Evolutionary conservation across 1,140 invertebrate species (phyloP).

Genomic region (Oncopeltus fasciatus): DNA sequence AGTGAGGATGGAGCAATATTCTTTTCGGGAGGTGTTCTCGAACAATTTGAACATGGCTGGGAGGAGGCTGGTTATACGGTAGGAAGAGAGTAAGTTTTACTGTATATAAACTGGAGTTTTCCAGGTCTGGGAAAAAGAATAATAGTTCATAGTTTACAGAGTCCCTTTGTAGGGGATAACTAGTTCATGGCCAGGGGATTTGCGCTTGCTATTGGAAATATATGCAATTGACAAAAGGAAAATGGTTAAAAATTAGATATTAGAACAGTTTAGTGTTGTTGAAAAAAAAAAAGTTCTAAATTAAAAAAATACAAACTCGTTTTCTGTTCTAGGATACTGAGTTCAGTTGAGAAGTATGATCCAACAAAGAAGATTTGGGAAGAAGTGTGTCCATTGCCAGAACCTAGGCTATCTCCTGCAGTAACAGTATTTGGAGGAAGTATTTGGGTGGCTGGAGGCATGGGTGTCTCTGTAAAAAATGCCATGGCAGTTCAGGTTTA

Average conservation of each 20-base stretch:
- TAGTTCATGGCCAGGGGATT: too few relatives aligned
- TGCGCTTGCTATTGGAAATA: not conserved
- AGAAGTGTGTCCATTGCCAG: constrained; percentile 36
- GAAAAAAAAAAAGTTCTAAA: too few relatives aligned
- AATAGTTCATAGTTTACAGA: not conserved
- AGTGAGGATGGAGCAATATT: too few relatives aligned
- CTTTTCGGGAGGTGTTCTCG: too few relatives aligned
- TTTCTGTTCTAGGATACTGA: constrained; percentile 29
- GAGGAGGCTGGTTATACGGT: too few relatives aligned
- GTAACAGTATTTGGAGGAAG: constrained; percentile 39
- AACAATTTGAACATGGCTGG: too few relatives aligned
- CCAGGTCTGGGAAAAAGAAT: not conserved
- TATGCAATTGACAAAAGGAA: not conserved
- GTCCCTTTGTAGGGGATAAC: not conserved
- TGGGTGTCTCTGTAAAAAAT: constrained; percentile 36
- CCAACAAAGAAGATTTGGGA: constrained; percentile 36
- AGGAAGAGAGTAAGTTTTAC: too few relatives aligned
- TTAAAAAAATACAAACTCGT: not conserved
- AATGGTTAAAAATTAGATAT: not conserved
- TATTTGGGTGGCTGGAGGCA: constrained; percentile 50
- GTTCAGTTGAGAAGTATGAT: constrained; percentile 41
- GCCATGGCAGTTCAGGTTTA: constrained; percentile 37
- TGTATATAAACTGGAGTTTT: too few relatives aligned
- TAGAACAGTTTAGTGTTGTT: too few relatives aligned
- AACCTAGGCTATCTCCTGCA: constrained; percentile 39